Percentiles rank a stretch among this genome's conserved stretches.
These are phyloP conservation scores for Poicephalus meyeri DNA, from an alignment of 2,113 vertebrate genomes.

Conservation along the genomic window DNA sequence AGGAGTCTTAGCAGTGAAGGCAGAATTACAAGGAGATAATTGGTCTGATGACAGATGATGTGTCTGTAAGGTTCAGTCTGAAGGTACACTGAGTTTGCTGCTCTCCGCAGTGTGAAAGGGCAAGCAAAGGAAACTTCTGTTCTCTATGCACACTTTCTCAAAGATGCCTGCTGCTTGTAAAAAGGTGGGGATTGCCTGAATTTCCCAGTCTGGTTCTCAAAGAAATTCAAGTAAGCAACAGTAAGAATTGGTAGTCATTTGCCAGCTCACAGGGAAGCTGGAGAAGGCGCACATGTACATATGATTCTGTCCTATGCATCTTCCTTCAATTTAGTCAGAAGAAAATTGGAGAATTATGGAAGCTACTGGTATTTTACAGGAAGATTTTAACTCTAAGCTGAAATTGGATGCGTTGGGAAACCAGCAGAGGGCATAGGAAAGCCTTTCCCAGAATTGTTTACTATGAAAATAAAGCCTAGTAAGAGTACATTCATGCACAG, in stretches of 20 bases:
- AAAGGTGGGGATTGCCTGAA: background rate
- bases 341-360: background rate
- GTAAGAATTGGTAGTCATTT: background rate
- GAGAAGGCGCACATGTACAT: background rate
- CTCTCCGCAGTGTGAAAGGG: background rate
- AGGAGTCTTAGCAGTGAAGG: background rate
- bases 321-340: background rate
- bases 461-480: background rate
- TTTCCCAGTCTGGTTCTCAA: background rate
- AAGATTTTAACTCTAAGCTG: background rate
- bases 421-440: slow-evolving; percentile 42
- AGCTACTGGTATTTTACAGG: background rate
- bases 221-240: background rate
- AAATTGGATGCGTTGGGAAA: background rate
- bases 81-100: background rate
- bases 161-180: background rate
- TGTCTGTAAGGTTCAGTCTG: background rate
- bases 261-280: background rate
- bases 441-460: background rate
- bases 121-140: background rate
- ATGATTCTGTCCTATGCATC: background rate
- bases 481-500: background rate
- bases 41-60: background rate
- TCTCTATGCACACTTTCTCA: background rate
- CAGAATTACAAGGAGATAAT: background rate